Percentiles rank a stretch among this genome's conserved stretches.
phyloP scores from a whole-genome alignment of 2,113 vertebrate species.

The Alectura lathami region DNA sequence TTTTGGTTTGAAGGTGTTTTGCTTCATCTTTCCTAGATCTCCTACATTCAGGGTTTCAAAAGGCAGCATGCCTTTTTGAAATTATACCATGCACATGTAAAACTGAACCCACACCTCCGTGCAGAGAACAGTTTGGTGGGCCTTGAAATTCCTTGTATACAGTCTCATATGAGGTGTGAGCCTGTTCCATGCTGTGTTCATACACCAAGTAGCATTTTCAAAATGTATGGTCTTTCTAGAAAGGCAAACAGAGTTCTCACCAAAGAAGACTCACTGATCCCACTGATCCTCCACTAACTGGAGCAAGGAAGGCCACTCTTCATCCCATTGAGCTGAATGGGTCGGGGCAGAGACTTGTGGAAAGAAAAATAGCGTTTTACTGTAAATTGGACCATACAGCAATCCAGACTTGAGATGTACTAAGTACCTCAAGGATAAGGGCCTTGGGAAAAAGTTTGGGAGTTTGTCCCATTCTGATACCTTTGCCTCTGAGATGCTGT shows the following conservation, averaged over 20 bases:
- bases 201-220: background rate
- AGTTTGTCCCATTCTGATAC: background rate
- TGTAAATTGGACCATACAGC: background rate
- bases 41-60: background rate
- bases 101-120: background rate
- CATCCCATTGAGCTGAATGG: accelerated
- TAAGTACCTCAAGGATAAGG: background rate
- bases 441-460: background rate
- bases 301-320: background rate
- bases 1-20: background rate
- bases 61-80: background rate
- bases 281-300: background rate
- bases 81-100: background rate
- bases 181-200: background rate
- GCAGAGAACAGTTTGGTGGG: background rate
- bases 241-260: background rate
- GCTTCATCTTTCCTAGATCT: background rate
- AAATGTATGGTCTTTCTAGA: background rate
- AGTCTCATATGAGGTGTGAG: background rate
- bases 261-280: background rate
- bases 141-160: background rate
- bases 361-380: background rate
- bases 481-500: background rate
- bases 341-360: background rate
- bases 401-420: background rate